Base-by-base conservation (phyloP, 2,888 invertebrate genomes). In the Gerris lacustris region DNA sequence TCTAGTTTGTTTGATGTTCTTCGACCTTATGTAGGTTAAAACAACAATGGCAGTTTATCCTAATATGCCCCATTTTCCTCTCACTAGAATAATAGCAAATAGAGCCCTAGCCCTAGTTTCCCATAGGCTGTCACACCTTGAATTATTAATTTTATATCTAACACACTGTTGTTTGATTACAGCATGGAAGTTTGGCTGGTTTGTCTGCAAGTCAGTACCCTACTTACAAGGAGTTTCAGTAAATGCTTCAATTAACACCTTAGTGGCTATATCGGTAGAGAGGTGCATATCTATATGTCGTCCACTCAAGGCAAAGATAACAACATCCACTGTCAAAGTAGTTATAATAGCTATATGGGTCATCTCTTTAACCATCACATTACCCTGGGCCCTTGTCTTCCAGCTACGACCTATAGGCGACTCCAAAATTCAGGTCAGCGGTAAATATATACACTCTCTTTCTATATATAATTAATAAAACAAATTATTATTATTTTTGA, bases 181-280 rank as follows among this genome's bases (percentile, higher is more conserved):
- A 85, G 85, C 83, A 63, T 85, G 85, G 84, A 80, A 82, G 63
- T 80, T 84, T 73, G 85, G 85, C 2, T 80, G 81, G 75, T 80
- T 83, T 73, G 82, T 84, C 78, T 85, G 85, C 78, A 85, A 84
- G 77, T 81, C 82, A 11, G 83, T 84, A 15, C 82, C 85, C 6
- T 85, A 84, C 76, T 79, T 85, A 5, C 85, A 85, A 78, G 85
- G 84, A 9, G 84, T 84, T 7, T 83, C 84, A 6, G 85, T 85
- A 31, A 83, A 83, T 74, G 85, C 84, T 17, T 84, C 84, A 2
- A 83, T 84, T 72, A 84, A 83, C 78, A 85, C 84, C 0, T 77
- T 85, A 68, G 83, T 84, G 68, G 84, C 84, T 69, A 84, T 85
- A 67, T 83, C 84, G 0, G 79, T 84, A 66, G 85, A 85, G 77